Evolutionary conservation across 2,113 vertebrate species (phyloP), one percentile per base, ranked within the genome.

Genomic region (Tachycineta bicolor): DNA sequence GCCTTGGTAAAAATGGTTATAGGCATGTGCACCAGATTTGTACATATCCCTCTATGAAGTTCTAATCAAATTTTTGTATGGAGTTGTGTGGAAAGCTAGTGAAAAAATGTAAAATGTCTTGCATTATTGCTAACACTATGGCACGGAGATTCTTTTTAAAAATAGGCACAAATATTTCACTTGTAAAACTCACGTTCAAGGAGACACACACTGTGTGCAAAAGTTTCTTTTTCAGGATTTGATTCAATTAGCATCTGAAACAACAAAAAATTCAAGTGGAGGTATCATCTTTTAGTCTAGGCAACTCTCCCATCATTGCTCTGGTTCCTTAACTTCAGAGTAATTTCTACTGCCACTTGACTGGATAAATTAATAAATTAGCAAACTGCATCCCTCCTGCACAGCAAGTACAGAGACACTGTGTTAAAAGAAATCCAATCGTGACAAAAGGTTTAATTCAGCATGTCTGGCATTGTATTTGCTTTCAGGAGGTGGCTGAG

Each of bases 141-240:
- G 15, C 12, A 34, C 4, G 2, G 15, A 70, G 7, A 59, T 46
- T 69, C 3, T 65, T 49, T 44, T 77, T 16, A 8, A 34, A 76
- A 59, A 74, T 4, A 74, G 13, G 29, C 24, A 69, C 0, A 3
- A 2, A 11, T 8, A 33, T 65, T 70, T 65, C 31, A 17, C 14
- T 76, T 24, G 44, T 20, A 92, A 64, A 90, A 94, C 80, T 93
- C 47, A 89, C 60, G 53, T 89, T 71, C 33, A 63, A 29, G 47
- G 56, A 4, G 33, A 62, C 4, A 29, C 8, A 37, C 16, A 59
- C 2, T 8, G 10, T 8, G 10, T 21, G 53, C 6, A 67, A 58
- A 22, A 55, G 11, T 21, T 12, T 47, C n/a, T 41, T 79, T 53
- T 55, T 24, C 68, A 74, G 23, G n/a, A 70, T 70, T 44, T 74